Conservation (phyloP, 1,140 invertebrate species). For the Lithobius niger region DNA sequence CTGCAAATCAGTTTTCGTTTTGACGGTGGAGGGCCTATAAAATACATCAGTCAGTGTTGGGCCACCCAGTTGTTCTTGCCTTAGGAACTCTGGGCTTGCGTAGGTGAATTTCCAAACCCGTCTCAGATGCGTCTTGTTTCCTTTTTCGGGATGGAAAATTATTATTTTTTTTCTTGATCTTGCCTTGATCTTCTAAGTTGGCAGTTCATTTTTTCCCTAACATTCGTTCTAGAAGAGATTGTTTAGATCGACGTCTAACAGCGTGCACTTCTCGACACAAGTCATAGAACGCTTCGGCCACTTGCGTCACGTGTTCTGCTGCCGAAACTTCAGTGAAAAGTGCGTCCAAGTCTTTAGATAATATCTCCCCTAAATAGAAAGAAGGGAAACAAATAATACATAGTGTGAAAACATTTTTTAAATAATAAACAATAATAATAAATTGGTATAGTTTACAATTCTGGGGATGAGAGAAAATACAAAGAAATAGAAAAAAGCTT, state of each 20-base stretch:
- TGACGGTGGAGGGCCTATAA: too few relatives aligned
- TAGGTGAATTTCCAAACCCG: too few relatives aligned
- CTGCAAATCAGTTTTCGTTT: too few relatives aligned
- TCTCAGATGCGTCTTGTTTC: too few relatives aligned
- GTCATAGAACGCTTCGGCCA: conserved; percentile 70
- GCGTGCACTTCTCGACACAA: conserved; percentile 64
- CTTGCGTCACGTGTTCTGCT: conserved; percentile 62
- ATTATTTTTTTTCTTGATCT: neutral
- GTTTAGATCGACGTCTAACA: conserved; percentile 59
- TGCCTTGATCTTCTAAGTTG: too few relatives aligned
- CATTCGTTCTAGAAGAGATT: conserved; percentile 62
- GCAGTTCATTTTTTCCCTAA: conserved; percentile 48
- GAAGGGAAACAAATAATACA: too few relatives aligned
- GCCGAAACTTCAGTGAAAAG: conserved; percentile 78
- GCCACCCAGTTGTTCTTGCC: too few relatives aligned
- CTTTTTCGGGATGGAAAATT: neutral
- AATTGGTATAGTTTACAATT: too few relatives aligned
- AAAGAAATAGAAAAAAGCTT: too few relatives aligned
- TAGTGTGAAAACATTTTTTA: conserved; percentile 13
- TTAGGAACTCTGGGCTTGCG: too few relatives aligned
- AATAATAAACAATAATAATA: neutral
- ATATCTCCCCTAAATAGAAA: conserved; percentile 47
- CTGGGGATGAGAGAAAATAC: too few relatives aligned
- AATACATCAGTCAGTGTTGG: too few relatives aligned
- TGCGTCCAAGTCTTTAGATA: conserved; percentile 74